These are phyloP conservation scores for Nebria ingens DNA, from an alignment of 1,140 invertebrate genomes.

Conservation along the genomic window DNA sequence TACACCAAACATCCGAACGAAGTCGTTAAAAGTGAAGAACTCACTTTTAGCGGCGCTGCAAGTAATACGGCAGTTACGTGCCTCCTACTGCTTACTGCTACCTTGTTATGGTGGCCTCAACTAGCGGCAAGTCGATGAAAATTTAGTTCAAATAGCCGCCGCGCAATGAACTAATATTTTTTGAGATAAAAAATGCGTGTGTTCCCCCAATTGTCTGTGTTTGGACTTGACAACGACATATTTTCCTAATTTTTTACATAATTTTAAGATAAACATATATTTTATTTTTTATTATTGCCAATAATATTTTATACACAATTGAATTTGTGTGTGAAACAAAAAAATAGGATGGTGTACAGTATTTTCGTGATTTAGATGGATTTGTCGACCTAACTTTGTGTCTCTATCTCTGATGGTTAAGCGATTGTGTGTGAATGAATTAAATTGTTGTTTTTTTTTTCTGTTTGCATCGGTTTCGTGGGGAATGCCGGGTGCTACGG, in stretches of 20 bases:
- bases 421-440: not conserved
- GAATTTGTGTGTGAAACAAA: not conserved
- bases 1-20: conserved; percentile 83
- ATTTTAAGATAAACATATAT: conserved; percentile 10
- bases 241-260: conserved; percentile 13
- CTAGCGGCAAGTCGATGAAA: conserved; percentile 16
- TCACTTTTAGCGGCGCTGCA: conserved; percentile 41
- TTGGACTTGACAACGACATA: conserved; percentile 8
- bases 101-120: conserved; percentile 12
- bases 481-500: not conserved
- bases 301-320: conserved; percentile 2
- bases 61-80: conserved; percentile 8
- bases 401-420: not conserved
- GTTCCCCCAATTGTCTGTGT: conserved; percentile 1
- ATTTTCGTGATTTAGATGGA: conserved; percentile 6
- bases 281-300: conserved; percentile 11
- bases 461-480: no score
- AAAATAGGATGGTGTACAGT: conserved; percentile 6
- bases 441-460: no score
- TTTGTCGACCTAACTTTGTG: not conserved
- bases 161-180: conserved; percentile 25
- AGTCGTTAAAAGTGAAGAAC: conserved; percentile 84
- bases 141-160: no score
- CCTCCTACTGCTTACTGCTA: conserved; percentile 21
- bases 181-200: conserved; percentile 1